Evolutionary conservation across 2,888 invertebrate genomes (phyloP).

Genomic region (Drosophila mulleri): DNA sequence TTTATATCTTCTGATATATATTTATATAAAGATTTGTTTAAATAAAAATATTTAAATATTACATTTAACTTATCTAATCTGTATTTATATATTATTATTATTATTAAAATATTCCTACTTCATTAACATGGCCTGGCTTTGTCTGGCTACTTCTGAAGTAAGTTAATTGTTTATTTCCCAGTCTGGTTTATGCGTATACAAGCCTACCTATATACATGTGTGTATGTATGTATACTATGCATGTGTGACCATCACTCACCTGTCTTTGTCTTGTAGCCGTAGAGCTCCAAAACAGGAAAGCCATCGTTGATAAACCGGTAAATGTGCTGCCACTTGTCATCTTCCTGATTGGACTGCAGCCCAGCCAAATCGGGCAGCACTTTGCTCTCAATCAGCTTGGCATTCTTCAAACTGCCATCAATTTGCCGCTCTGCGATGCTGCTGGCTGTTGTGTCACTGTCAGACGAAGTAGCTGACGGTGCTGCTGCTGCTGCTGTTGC

Average conservation of each 20-base stretch:
- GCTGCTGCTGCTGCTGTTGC: conserved; percentile 28
- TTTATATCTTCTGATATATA: too few relatives aligned
- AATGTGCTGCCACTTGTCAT: conserved; percentile 84
- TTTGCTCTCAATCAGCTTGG: conserved; percentile 83
- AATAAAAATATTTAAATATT: too few relatives aligned
- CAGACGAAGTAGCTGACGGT: conserved; percentile 26
- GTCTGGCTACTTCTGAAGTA: too few relatives aligned
- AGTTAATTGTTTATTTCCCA: too few relatives aligned
- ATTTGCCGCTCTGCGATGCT: conserved; percentile 65
- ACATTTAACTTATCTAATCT: too few relatives aligned
- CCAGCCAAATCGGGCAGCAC: conserved; percentile 82
- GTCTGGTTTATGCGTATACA: too few relatives aligned
- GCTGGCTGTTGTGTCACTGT: conserved; percentile 43
- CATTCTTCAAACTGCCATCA: conserved; percentile 83
- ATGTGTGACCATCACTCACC: conserved; percentile 67
- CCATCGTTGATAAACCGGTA: conserved; percentile 84
- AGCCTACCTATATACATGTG: too few relatives aligned
- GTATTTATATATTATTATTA: too few relatives aligned
- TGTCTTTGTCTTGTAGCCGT: conserved; percentile 83
- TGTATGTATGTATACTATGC: too few relatives aligned
- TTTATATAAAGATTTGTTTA: too few relatives aligned
- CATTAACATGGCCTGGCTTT: too few relatives aligned
- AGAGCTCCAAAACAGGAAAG: conserved; percentile 83
- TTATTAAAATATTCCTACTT: too few relatives aligned
- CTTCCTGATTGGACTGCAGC: conserved; percentile 71